Evolutionary conservation across 2,797 vertebrate genomes (phyloP), one percentile per base, ranked within the genome.

Genomic region (Enteromius viviparus): DNA sequence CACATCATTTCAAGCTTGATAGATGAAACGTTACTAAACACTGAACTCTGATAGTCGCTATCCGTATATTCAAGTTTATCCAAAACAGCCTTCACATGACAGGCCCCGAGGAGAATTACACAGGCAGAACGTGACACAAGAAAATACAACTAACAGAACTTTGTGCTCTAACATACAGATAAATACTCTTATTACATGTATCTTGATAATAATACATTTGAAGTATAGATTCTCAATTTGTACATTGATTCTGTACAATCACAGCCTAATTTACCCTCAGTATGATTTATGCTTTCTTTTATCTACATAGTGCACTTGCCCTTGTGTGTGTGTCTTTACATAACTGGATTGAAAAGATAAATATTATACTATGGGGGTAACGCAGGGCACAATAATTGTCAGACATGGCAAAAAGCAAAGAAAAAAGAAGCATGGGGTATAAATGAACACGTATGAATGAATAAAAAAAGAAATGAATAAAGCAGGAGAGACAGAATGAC

Each of bases 201-300:
- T 82, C 49, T 40, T 58, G 81, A 75, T 83, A 29, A 89, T 82
- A 87, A 84, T 82, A 92, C 88, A 85, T 88, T 89, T 76, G 12
- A 11, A 45, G 42, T 45, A 90, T 87, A 78, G 23, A 84, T 86
- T 84, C 84, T 85, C 66, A 87, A 40, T 84, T 89, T 86, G 89
- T 90, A 94, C 91, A 92, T 91, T 92, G 87, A 90, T 71, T 19
- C 66, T 40, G 55, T 60, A 71, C 26, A 42, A 47, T 21, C 40
- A 14, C 12, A n/a, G 40, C 11, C 37, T n/a, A 10, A 62, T 23
- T 32, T 17, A 47, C 40, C 26, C 79, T 45, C 17, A 5, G 17
- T 37, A 79, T 58, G 15, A 42, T 60, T 17, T 6, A 11, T 0
- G 32, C 14, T 23, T 15, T 34, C 11, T 11, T 29, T 29, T 74